These are phyloP conservation scores for Melanotaenia maccullochi DNA, from an alignment of 2,797 vertebrate species.

Conservation along the genomic window DNA sequence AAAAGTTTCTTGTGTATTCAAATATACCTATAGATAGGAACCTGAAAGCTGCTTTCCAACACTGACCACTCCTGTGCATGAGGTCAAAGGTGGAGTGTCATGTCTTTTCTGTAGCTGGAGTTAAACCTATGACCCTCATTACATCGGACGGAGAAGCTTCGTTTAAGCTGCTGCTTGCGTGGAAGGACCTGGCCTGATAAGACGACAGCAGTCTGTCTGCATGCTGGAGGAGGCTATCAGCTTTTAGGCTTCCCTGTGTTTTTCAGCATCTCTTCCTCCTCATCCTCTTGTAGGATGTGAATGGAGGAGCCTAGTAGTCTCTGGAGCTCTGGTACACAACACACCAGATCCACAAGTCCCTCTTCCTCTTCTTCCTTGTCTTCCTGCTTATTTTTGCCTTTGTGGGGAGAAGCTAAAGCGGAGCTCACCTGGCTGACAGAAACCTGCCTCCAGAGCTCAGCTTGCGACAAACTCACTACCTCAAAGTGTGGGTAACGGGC, in stretches of 20 bases:
- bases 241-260: constrained; percentile 61
- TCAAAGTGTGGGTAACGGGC: constrained; percentile 94
- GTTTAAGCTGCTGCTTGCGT: constrained; percentile 75
- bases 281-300: constrained; percentile 84
- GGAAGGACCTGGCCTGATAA: constrained; percentile 40
- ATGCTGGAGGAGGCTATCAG: constrained; percentile 72
- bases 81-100: constrained; percentile 72
- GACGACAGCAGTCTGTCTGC: constrained; percentile 21
- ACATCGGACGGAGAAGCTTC: constrained; percentile 71
- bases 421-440: constrained; percentile 92
- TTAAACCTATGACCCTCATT: constrained; percentile 51
- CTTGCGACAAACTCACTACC: constrained; percentile 86
- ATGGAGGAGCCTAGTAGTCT: constrained; percentile 92
- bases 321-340: constrained; percentile 92
- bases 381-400: constrained; percentile 62
- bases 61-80: constrained; percentile 65
- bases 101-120: constrained; percentile 55
- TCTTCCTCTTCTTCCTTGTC: constrained; percentile 56
- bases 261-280: constrained; percentile 45
- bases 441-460: constrained; percentile 91
- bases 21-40: constrained; percentile 83
- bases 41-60: constrained; percentile 82
- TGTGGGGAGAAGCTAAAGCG: constrained; percentile 70
- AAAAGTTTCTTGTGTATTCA: constrained; percentile 78
- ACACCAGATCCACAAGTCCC: constrained; percentile 91